Base-by-base conservation (phyloP, 2,888 invertebrate species). In the Phengaris arion region DNA sequence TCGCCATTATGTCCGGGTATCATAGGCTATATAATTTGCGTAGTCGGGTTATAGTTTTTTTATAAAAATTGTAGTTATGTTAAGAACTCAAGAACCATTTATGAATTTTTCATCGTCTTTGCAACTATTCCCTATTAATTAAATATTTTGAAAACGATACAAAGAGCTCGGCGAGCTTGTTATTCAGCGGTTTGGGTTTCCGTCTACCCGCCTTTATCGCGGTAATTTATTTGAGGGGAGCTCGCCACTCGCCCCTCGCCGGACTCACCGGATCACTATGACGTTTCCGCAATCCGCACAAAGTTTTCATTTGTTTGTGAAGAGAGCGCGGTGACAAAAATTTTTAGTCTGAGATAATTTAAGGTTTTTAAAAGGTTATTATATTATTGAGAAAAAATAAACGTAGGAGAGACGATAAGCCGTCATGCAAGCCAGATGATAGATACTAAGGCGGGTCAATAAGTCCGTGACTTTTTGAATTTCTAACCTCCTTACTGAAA, bases 161-260 rank as follows among this genome's bases (percentile, higher is more conserved):
- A 64, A 22, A 64, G 59, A 64, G 59, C 59, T 64, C 22, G 59
- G 35, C 35, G 35, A 35, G 35, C 2, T 35, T 35, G 22, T 22
- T 35, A 22, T 64, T 64, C 81, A 94, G 90, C 94, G 95, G 95
- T 95, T 76, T 83, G 79, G 54, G 70, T 70, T 52, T 70, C 70
- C 70, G 51, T 15, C 52, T 70, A 48, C 68, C 13, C 46, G 48
- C 45, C 22, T 70, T 52, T 70, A 35, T 52, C 10, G 22, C 22
- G 52, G 15, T 70, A 22, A 70, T 70, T 70, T 70, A 70, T 52
- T 70, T 22, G 51, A 12, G 22, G 52, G 22, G 9, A 12, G 10
- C 52, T 15, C 9, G 46, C n/a, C 8, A 2, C 8, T 15, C 45
- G 46, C 13, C 6, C 3, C 22, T 35, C 35, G 35, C 4, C 2